Evolutionary conservation across 2,888 invertebrate species (phyloP), one percentile per base, ranked within the genome.

Genomic region (Catocala fraxini): DNA sequence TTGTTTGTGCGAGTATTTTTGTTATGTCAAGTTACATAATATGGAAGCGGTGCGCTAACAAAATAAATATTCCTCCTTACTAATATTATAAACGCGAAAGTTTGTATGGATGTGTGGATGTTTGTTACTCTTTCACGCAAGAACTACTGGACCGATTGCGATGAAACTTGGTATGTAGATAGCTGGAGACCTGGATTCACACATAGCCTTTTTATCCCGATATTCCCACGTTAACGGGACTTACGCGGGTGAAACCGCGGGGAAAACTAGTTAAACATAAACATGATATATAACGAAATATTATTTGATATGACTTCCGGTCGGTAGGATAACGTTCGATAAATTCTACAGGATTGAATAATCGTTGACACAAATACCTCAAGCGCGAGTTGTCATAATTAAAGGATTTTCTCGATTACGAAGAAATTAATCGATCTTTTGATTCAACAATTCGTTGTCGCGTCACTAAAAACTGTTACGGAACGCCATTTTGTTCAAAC

Each of bases 381-480:
- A 10, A 0, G 6, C 33, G 34, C 15, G 13, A 25, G 25, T 25
- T 25, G 25, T n/a, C 48, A 33, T 48, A 48, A 48, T 48, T 48
- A 10, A 47, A 25, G 34, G 34, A 34, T 48, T 48, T 33, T 34
- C 33, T 48, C 56, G 48, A 9, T 15, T 56, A 56, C 42, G 5
- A 10, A 34, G 35, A n/a, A 25, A n/a, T 39, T 34, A 51, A 46
- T 52, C 11, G 46, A 6, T 46, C 11, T 48, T 41, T n/a, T 41
- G 6, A 39, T 48, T 46, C 34, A 9, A 49, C 35, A 34, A 45
- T 39, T 51, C 48, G 12, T 25, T 15, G 51, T 46, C 46, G 35
- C 59, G 43, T 51, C 34, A 59, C 34, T 25, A 45, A 53, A 9
- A 34, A 39, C 47, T 6, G n/a, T 56, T 56, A 48, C 48, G 41